Evolutionary conservation across 2,888 invertebrate genomes (phyloP), one percentile per base, ranked within the genome.

Genomic region (Lampropteryx suffumata): DNA sequence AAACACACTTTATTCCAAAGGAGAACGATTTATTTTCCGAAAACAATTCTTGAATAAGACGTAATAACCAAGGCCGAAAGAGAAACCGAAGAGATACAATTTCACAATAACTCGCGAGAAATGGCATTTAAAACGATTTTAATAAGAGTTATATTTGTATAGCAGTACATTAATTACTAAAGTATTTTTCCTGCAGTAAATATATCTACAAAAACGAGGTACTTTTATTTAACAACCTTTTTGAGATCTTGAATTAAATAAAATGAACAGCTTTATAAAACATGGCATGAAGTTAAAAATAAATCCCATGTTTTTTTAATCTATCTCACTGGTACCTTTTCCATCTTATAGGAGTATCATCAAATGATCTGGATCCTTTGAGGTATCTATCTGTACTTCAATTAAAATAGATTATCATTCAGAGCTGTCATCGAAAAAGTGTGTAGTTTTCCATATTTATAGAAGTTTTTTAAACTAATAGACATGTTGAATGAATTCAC

Each of bases 41-140:
- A 7, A 27, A 17, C 30, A 7, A 1, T 26, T 2, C 28, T 27
- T 9, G 40, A 55, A 49, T 48, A 48, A 53, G 52, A 55, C 59
- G 55, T 59, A 56, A 46, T 46, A 55, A 43, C 48, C 53, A 59
- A 56, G 53, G 55, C 29, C 55, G 50, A 49, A 37, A 53, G 50
- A 45, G 55, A 58, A 58, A 53, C 50, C 43, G 17, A 49, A 42
- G 48, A 46, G 50, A 55, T 57, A 59, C 54, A 30, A 50, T 50
- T 28, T 39, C 43, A 49, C 53, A 57, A 50, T 55, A 59, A 55
- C 39, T 50, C 29, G 45, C 33, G 29, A 45, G 34, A 26, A 11
- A 55, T 55, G 47, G 45, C 53, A 48, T 53, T 59, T 56, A 50
- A 50, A 40, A 37, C 21, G 40, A 36, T 43, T 37, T 44, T 14